phyloP scores from a whole-genome alignment of 2,113 vertebrate species.

The Aldabrachelys gigantea region DNA sequence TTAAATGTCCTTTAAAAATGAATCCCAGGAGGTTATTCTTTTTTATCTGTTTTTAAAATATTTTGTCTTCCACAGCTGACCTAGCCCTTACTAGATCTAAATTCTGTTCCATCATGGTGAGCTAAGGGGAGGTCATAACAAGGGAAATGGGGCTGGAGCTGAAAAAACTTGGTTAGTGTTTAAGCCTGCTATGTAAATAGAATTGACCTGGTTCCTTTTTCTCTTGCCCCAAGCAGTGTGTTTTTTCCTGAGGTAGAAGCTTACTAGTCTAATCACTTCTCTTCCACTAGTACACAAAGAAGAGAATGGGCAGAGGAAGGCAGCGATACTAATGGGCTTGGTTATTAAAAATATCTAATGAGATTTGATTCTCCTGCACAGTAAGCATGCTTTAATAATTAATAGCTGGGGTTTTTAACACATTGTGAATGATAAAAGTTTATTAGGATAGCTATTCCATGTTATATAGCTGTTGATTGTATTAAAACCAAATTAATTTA shows the following conservation, averaged over 20 bases:
- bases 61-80: background rate
- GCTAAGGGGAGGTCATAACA: background rate
- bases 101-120: rapidly evolving
- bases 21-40: background rate
- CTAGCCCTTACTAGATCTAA: background rate
- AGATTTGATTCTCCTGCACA: background rate
- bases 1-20: background rate
- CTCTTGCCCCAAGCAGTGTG: background rate
- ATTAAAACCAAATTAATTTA: rapidly evolving
- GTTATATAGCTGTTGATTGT: background rate
- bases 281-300: background rate
- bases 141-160: background rate
- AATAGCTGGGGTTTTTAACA: background rate
- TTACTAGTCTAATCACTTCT: background rate
- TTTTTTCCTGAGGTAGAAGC: background rate
- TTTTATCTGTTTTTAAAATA: background rate
- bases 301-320: background rate
- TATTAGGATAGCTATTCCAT: background rate
- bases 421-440: background rate
- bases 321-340: background rate
- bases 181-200: background rate
- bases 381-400: background rate
- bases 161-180: background rate
- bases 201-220: background rate
- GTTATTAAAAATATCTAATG: background rate